Percentiles rank a stretch among this genome's conserved stretches.
Evolutionary conservation across 2,113 vertebrate species (phyloP).

Genomic region (Oryzias javanicus): DNA sequence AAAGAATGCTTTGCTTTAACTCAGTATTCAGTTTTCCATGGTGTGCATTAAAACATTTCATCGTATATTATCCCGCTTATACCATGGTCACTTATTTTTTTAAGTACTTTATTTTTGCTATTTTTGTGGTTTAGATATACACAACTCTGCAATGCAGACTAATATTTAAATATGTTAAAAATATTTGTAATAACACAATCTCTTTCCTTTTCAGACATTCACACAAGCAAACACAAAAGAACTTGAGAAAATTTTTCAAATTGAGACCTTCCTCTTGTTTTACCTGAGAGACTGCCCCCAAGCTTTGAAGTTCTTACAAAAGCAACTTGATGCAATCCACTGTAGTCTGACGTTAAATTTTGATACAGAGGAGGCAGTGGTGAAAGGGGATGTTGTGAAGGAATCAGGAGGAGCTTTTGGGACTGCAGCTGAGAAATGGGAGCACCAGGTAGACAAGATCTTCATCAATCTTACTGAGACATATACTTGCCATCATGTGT

Average conservation of each 20-base stretch:
- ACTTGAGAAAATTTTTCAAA: conserved; percentile 37
- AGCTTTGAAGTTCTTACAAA: conserved; percentile 24
- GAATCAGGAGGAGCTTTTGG: conserved; percentile 2
- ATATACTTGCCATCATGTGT: conserved; percentile 40
- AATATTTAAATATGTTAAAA: too few species aligned
- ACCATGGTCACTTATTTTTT: too few species aligned
- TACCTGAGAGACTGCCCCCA: conserved; percentile 55
- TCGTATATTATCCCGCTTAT: too few species aligned
- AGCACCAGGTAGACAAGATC: conserved; percentile 37
- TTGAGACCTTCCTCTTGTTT: conserved; percentile 46
- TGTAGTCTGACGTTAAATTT: conserved; percentile 35
- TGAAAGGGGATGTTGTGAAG: conserved; percentile 36
- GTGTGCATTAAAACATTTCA: too few species aligned
- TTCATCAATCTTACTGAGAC: conserved; percentile 4
- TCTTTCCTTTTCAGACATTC: conserved; percentile 4
- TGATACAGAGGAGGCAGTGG: conserved; percentile 42
- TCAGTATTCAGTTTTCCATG: too few species aligned
- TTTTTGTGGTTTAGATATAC: too few species aligned
- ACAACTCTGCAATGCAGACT: too few species aligned
- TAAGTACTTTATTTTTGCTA: too few species aligned
- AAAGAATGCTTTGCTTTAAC: too few species aligned
- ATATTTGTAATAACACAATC: too few species aligned
- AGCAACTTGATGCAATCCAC: conserved; percentile 34
- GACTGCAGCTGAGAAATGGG: conserved; percentile 34
- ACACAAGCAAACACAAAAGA: conserved; percentile 8